Evolutionary conservation across 2,888 invertebrate genomes (phyloP).

Genomic region (Drosophila bunnanda): DNA sequence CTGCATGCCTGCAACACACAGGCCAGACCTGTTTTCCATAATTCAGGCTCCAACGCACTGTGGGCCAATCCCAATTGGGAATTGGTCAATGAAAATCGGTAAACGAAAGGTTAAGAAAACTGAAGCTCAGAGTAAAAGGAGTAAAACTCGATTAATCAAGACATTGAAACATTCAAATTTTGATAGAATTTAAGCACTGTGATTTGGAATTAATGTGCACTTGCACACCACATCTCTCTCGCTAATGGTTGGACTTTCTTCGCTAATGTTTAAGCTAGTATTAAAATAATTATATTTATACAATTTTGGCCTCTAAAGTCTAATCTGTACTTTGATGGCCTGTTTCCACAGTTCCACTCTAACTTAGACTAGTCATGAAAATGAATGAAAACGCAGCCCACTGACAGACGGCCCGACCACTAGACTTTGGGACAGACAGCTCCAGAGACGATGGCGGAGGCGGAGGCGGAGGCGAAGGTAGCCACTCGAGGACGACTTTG

Average conservation of each 20-base stretch:
- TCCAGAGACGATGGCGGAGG: conserved; percentile 52
- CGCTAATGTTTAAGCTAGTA: not conserved
- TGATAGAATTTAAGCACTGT: not conserved
- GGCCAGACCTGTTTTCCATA: conserved; percentile 75
- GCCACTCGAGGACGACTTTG: conserved; percentile 42
- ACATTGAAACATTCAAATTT: not conserved
- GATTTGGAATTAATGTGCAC: not conserved
- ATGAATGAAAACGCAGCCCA: conserved; percentile 72
- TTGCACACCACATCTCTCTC: not conserved
- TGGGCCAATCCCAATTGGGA: conserved; percentile 7
- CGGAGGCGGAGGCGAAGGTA: conserved; percentile 50
- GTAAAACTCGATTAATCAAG: conserved; percentile 1
- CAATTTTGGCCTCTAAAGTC: not conserved
- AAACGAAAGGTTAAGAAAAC: not conserved
- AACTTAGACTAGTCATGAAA: conserved; percentile 41
- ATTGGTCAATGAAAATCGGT: not conserved
- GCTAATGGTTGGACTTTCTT: not conserved
- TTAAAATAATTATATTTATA: not conserved
- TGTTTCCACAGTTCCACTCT: conserved; percentile 20
- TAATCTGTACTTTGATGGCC: not conserved
- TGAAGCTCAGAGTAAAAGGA: not conserved
- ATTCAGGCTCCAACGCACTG: conserved; percentile 52
- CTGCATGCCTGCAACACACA: conserved; percentile 55
- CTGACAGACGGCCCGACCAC: conserved; percentile 27
- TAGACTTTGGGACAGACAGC: conserved; percentile 55